Percentiles rank a stretch among this genome's conserved stretches.
These are phyloP conservation scores for Clupea harengus DNA, from an alignment of 2,113 vertebrate species.

Conservation along the genomic window DNA sequence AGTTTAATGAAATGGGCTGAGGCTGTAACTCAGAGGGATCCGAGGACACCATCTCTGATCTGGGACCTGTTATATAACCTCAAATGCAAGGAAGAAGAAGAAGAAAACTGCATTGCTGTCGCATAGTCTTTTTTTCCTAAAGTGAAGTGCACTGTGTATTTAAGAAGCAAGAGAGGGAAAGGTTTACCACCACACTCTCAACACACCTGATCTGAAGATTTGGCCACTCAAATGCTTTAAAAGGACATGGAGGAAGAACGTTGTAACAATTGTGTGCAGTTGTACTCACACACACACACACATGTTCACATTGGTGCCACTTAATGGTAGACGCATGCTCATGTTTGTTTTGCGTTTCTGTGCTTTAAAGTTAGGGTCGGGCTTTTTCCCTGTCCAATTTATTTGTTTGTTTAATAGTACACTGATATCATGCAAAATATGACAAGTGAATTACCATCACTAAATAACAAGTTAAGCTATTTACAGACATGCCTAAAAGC, in stretches of 20 bases:
- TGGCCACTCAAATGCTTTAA: neutral
- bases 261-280: too few relatives aligned
- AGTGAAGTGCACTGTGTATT: neutral
- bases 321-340: too few relatives aligned
- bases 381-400: too few relatives aligned
- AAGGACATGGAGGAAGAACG: neutral
- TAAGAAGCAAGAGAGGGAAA: neutral
- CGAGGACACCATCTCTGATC: neutral
- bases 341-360: neutral
- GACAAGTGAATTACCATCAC: neutral
- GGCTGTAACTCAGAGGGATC: slow-evolving; percentile 4
- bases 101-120: neutral
- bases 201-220: neutral
- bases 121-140: neutral
- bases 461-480: neutral
- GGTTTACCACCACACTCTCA: neutral
- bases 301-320: too few relatives aligned
- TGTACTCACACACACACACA: too few relatives aligned
- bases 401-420: neutral
- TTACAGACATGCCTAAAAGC: neutral
- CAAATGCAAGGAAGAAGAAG: neutral
- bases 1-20: neutral
- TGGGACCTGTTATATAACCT: neutral
- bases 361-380: neutral
- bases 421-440: neutral